phyloP scores from a whole-genome alignment of 1,140 invertebrate species.

The Branchinecta lindahli region DNA sequence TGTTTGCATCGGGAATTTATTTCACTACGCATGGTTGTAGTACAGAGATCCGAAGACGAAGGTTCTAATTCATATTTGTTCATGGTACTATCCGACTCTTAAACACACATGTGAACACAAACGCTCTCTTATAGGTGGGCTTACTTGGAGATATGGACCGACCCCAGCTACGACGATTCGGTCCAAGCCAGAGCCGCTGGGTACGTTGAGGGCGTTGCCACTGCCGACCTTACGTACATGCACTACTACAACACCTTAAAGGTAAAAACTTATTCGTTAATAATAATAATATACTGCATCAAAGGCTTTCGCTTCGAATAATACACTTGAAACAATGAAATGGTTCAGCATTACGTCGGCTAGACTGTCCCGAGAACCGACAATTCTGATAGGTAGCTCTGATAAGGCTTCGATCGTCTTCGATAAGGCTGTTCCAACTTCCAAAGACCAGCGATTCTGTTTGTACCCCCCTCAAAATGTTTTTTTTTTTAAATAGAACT shows the following conservation, averaged over 20 bases:
- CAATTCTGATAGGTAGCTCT: too few species aligned
- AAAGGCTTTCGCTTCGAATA: neutral
- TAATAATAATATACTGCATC: neutral
- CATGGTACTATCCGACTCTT: neutral
- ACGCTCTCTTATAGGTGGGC: slow-evolving; percentile 44
- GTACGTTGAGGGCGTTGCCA: slow-evolving; percentile 64
- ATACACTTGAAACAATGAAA: neutral
- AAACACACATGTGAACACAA: slow-evolving; percentile 12
- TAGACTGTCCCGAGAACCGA: slow-evolving; percentile 12
- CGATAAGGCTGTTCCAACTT: too few species aligned
- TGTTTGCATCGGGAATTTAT: too few species aligned
- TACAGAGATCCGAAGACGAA: neutral
- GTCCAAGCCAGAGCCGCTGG: slow-evolving; percentile 78
- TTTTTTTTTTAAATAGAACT: too few species aligned
- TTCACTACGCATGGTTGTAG: neutral
- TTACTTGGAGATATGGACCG: slow-evolving; percentile 57
- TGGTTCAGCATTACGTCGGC: neutral
- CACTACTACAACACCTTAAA: slow-evolving; percentile 60
- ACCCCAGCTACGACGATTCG: slow-evolving; percentile 48
- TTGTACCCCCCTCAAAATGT: too few species aligned
- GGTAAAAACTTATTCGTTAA: slow-evolving; percentile 22
- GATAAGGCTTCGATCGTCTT: too few species aligned
- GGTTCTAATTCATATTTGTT: slow-evolving; percentile 7
- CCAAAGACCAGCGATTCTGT: too few species aligned
- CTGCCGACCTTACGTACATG: slow-evolving; percentile 60